Percentiles rank a stretch among this genome's conserved stretches.
Conservation (phyloP, 2,888 invertebrate genomes). For the Lasioglossum villosulum region DNA sequence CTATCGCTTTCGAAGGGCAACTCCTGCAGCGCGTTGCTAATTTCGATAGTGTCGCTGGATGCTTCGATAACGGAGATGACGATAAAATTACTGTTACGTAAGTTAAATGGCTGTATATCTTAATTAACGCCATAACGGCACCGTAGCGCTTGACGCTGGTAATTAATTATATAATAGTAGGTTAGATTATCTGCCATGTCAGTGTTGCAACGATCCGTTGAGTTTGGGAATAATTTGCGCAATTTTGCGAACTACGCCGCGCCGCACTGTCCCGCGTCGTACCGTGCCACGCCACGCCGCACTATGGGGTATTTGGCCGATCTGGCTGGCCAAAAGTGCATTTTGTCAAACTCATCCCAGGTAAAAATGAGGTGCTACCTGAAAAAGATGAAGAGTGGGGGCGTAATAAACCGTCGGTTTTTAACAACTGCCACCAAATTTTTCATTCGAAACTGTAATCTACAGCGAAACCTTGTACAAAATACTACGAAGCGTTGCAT, state of each 20-base stretch:
- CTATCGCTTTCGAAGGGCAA: not conserved
- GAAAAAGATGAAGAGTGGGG: too few species aligned
- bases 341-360: too few species aligned
- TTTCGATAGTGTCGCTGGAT: not conserved
- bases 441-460: too few species aligned
- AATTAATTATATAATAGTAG: constrained; percentile 44
- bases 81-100: constrained; percentile 39
- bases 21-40: not conserved
- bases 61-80: constrained; percentile 31
- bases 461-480: too few species aligned
- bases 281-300: too few species aligned
- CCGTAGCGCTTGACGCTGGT: not conserved
- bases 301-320: too few species aligned
- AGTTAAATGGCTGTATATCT: constrained; percentile 25
- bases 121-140: constrained; percentile 35
- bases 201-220: not conserved
- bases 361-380: too few species aligned
- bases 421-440: too few species aligned
- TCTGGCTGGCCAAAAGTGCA: too few species aligned
- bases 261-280: too few species aligned
- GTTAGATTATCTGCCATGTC: not conserved
- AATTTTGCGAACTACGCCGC: not conserved
- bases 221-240: not conserved
- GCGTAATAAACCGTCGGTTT: too few species aligned
- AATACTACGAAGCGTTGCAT: too few species aligned